Percentiles rank a stretch among this genome's conserved stretches.
phyloP scores from a whole-genome alignment of 1,140 invertebrate species.

The Dendrolimus punctatus region DNA sequence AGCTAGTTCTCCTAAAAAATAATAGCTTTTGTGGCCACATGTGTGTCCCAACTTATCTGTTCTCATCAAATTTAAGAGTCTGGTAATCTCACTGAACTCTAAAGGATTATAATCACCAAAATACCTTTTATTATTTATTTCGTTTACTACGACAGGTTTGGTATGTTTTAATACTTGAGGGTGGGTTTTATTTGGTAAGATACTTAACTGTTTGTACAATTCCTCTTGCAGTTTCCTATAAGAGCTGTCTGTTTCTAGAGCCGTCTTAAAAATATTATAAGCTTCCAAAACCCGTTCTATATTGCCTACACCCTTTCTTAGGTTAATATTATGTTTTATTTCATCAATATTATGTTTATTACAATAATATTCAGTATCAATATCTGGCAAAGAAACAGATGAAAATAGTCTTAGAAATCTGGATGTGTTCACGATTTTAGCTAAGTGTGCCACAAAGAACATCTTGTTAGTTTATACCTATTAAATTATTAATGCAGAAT shows the following conservation, averaged over 20 bases:
- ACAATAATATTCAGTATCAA: constrained; percentile 76
- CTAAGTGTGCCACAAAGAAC: too few species aligned
- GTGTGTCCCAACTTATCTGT: constrained; percentile 83
- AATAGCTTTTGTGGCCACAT: constrained; percentile 86
- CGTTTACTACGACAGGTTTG: constrained; percentile 74
- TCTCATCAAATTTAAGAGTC: constrained; percentile 75
- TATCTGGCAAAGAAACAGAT: constrained; percentile 52
- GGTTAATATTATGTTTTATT: constrained; percentile 77
- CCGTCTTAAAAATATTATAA: constrained; percentile 30
- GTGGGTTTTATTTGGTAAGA: constrained; percentile 86
- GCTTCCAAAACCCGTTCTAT: constrained; percentile 75
- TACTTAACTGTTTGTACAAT: constrained; percentile 74
- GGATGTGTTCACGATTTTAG: too few species aligned
- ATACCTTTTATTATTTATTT: constrained; percentile 70
- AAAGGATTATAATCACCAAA: constrained; percentile 71
- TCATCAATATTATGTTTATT: constrained; percentile 73
- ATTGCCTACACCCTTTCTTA: constrained; percentile 79
- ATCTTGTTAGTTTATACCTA: too few species aligned
- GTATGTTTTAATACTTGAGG: constrained; percentile 74
- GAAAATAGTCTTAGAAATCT: constrained; percentile 15
- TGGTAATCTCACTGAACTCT: constrained; percentile 77
- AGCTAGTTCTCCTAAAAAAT: constrained; percentile 83
- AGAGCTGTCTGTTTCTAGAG: constrained; percentile 19
- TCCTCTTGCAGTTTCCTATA: constrained; percentile 42
- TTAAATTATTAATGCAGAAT: too few species aligned